A percentile compares a stretch with the other conserved stretches of the same genome.
Conservation (phyloP, 1,140 invertebrate species). For the Diachasmimorpha longicaudata region DNA sequence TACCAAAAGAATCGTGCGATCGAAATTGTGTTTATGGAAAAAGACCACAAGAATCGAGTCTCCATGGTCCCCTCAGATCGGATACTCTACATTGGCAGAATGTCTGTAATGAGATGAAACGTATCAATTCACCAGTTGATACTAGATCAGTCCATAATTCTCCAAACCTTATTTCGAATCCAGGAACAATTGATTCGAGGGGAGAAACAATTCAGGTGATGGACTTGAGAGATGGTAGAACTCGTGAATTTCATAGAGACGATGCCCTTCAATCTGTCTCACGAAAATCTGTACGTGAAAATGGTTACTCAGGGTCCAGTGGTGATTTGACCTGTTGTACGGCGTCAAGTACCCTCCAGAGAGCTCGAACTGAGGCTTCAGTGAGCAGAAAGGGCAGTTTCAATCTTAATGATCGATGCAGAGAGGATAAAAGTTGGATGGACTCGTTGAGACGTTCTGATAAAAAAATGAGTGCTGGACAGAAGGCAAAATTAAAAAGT, state of each 20-base stretch:
- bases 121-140: background rate
- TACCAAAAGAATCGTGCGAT: slow-evolving; percentile 3
- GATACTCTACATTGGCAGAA: slow-evolving; percentile 19
- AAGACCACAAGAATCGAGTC: slow-evolving; percentile 29
- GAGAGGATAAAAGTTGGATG: slow-evolving; percentile 59
- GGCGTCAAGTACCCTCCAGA: slow-evolving; percentile 41
- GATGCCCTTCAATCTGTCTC: slow-evolving; percentile 22
- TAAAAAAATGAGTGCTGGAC: slow-evolving; percentile 45
- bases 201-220: background rate
- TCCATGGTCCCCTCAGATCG: slow-evolving; percentile 32
- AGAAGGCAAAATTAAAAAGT: slow-evolving; percentile 61
- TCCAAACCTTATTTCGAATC: background rate
- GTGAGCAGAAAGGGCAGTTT: slow-evolving; percentile 52
- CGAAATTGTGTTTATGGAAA: slow-evolving; percentile 17
- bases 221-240: slow-evolving; percentile 10
- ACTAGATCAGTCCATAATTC: background rate
- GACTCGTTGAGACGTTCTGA: slow-evolving; percentile 63
- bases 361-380: slow-evolving; percentile 38
- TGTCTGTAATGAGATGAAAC: slow-evolving; percentile 12
- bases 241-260: slow-evolving; percentile 18
- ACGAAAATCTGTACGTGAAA: slow-evolving; percentile 38
- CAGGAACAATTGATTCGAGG: background rate
- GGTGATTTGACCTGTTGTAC: slow-evolving; percentile 39
- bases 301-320: slow-evolving; percentile 46
- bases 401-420: slow-evolving; percentile 41